These are phyloP conservation scores for Cydia amplana DNA, from an alignment of 1,140 invertebrate genomes.

Conservation along the genomic window DNA sequence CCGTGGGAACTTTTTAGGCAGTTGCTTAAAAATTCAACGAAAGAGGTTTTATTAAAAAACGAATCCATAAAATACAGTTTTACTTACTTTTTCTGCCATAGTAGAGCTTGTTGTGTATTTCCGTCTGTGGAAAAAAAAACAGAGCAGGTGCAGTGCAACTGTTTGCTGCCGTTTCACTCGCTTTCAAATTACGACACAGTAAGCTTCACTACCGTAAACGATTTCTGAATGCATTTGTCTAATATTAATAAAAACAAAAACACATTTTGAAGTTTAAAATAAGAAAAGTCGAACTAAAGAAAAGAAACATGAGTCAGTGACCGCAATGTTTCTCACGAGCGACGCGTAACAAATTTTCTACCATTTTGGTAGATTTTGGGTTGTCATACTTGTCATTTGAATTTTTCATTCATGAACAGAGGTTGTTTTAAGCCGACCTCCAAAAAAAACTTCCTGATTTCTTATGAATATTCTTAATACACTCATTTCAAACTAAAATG, in stretches of 20 bases:
- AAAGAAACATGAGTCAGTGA: slow-evolving; percentile 32
- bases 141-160: slow-evolving; percentile 15
- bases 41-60: slow-evolving; percentile 20
- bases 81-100: slow-evolving; percentile 54
- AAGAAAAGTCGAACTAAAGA: slow-evolving; percentile 24
- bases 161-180: background rate
- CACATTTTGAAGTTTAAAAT: slow-evolving; percentile 22
- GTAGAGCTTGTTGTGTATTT: slow-evolving; percentile 36
- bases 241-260: slow-evolving; percentile 25
- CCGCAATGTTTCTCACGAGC: slow-evolving; percentile 9
- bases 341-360: slow-evolving; percentile 21
- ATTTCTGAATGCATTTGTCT: background rate
- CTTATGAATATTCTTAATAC: no score
- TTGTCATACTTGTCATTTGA: no score
- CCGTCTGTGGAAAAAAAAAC: slow-evolving; percentile 26
- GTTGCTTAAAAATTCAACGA: background rate
- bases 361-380: slow-evolving; percentile 7
- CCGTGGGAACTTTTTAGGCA: background rate
- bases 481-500: no score
- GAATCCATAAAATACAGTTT: slow-evolving; percentile 29
- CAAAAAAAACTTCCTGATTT: no score
- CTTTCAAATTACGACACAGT: slow-evolving; percentile 9
- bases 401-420: no score
- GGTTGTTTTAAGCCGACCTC: no score
- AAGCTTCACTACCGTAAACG: background rate